Conservation (phyloP, 2,113 vertebrate genomes). For the Microcebus jonahi region DNA sequence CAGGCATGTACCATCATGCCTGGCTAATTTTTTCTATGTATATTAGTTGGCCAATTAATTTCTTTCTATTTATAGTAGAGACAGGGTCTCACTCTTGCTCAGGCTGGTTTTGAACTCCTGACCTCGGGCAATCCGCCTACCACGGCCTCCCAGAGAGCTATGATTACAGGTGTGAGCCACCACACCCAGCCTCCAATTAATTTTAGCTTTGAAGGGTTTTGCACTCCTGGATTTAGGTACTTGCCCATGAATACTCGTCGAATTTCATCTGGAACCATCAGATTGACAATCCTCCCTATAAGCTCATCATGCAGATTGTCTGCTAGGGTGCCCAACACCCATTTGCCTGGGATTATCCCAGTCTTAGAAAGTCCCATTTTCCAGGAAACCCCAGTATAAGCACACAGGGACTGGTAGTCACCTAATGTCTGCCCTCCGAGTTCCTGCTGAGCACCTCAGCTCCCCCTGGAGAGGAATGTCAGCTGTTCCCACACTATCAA, state of each 20-base stretch:
- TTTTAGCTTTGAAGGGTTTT: background rate
- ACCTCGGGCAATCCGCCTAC: no score
- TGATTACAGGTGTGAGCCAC: no score
- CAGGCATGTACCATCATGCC: no score
- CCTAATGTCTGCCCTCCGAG: background rate
- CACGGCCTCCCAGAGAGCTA: no score
- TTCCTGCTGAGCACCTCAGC: background rate
- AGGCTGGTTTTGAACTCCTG: no score
- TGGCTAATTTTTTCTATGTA: no score
- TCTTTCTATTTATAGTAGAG: no score
- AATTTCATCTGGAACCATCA: background rate
- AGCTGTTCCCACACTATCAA: no score
- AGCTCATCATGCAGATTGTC: background rate
- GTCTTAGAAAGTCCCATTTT: background rate
- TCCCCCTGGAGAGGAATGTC: background rate
- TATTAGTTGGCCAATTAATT: no score
- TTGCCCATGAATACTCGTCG: background rate
- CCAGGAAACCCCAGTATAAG: background rate
- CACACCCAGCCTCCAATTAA: background rate
- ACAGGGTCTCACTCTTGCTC: no score
- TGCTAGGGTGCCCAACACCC: background rate
- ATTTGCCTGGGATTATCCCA: background rate
- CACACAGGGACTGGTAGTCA: background rate
- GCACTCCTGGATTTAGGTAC: background rate
- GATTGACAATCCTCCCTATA: background rate